A percentile compares a stretch with the other conserved stretches of the same genome.
These are phyloP conservation scores for Pachypeltis micranthus DNA, from an alignment of 1,140 invertebrate species.

Conservation along the genomic window DNA sequence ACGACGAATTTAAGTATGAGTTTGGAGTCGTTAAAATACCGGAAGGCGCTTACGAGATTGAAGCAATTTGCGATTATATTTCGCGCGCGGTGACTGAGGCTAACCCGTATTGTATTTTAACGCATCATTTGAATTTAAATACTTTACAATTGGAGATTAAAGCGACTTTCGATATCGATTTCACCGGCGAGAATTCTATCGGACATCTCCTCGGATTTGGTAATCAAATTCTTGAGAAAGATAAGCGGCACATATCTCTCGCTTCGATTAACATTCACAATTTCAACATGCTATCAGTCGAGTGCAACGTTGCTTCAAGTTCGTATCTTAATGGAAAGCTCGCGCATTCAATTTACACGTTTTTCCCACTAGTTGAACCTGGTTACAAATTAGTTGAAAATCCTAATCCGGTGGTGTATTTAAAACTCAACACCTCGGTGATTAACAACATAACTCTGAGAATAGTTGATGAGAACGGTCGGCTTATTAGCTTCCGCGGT, in stretches of 20 bases:
- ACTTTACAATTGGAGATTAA: slow-evolving; percentile 9
- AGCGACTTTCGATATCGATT: too few relatives aligned
- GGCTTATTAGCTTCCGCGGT: too few relatives aligned
- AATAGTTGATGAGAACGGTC: too few relatives aligned
- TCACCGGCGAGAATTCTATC: neutral
- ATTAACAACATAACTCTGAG: slow-evolving; percentile 23
- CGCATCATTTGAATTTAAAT: neutral
- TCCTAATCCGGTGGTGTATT: slow-evolving; percentile 23
- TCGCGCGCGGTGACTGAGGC: neutral
- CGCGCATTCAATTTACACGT: slow-evolving; percentile 31
- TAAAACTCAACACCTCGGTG: slow-evolving; percentile 18
- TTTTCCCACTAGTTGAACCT: slow-evolving; percentile 27
- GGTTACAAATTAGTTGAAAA: slow-evolving; percentile 30
- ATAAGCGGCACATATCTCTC: neutral
- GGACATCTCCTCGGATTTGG: neutral
- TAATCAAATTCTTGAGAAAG: neutral
- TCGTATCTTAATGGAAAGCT: slow-evolving; percentile 28
- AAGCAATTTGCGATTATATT: neutral
- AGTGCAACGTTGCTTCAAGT: slow-evolving; percentile 21
- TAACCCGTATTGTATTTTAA: neutral
- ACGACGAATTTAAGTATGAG: neutral
- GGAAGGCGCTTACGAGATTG: neutral
- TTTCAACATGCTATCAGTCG: slow-evolving; percentile 15
- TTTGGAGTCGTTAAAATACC: neutral
- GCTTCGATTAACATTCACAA: slow-evolving; percentile 12